phyloP scores from a whole-genome alignment of 2,888 invertebrate species.

The Ectobius pallidus region DNA sequence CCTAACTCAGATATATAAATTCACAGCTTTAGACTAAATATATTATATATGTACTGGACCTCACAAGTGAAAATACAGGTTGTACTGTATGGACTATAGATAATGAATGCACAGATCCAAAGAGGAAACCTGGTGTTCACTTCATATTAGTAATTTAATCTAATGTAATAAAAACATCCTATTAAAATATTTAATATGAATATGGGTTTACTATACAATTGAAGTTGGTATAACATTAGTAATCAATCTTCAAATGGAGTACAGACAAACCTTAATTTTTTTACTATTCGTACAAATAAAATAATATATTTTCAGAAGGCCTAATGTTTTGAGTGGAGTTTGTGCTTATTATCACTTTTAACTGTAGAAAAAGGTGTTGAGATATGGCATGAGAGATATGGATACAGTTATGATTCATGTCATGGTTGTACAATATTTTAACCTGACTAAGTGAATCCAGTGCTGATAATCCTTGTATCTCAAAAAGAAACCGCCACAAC shows the following conservation, averaged over 20 bases:
- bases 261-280: slow-evolving; percentile 3
- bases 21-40: no score
- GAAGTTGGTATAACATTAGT: not conserved
- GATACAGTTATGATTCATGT: slow-evolving; percentile 8
- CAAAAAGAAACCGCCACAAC: no score
- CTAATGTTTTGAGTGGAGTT: slow-evolving; percentile 12
- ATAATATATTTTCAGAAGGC: slow-evolving; percentile 16
- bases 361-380: slow-evolving; percentile 15
- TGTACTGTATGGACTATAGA: slow-evolving; percentile 19
- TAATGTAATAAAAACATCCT: slow-evolving; percentile 21
- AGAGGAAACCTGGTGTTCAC: slow-evolving; percentile 10
- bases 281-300: not conserved
- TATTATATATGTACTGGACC: slow-evolving; percentile 1
- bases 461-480: no score
- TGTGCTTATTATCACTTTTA: slow-evolving; percentile 16
- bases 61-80: not conserved
- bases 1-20: not conserved
- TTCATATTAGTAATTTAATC: not conserved
- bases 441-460: no score
- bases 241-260: not conserved
- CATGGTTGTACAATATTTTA: slow-evolving; percentile 1
- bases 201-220: not conserved
- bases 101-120: not conserved
- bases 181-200: slow-evolving; percentile 24
- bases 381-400: slow-evolving; percentile 25